Evolutionary conservation across 2,113 vertebrate genomes (phyloP), one percentile per base, ranked within the genome.

Genomic region (Scomber scombrus): DNA sequence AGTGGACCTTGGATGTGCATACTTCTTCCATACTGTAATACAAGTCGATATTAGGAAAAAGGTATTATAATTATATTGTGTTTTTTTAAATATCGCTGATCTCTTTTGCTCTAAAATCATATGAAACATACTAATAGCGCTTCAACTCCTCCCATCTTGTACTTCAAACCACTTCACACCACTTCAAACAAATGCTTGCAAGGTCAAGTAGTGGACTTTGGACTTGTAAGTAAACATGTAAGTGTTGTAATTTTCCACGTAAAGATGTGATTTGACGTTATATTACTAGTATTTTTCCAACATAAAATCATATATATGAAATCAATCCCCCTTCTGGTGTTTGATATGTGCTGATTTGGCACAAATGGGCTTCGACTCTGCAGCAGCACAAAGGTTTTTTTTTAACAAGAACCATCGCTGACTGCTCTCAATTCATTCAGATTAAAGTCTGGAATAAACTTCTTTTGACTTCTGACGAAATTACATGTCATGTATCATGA

Each of bases 401-500:
- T 18, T 7, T 49, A 2, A 29, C 14, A 49, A 18, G 34, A 14
- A 7, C 18, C 31, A 8, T 66, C 63, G 57, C 10, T 0, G 40
- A 14, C 19, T 50, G 8, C 4, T 0, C 65, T n/a, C 29, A 13
- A 13, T 19, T 51, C 10, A 14, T 0, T 61, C 40, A 62, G 11
- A 14, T 43, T 26, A 2, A 23, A 0, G 67, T 62, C 40, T 26
- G 56, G 0, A 54, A 49, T 8, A 58, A 60, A 43, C 11, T 31
- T 12, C n/a, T 60, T 56, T 11, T 1, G 2, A 8, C 4, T 18
- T 64, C 31, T 49, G 50, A 23, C 0, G 19, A 65, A 64, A 74
- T 65, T 1, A 60, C 69, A 58, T 10, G 63, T 80, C 58, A 15
- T 23, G 66, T 49, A 15, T 56, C 19, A 40, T 51, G 82, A 60